phyloP scores from a whole-genome alignment of 2,797 vertebrate species.

The Aulostomus chinensis region DNA sequence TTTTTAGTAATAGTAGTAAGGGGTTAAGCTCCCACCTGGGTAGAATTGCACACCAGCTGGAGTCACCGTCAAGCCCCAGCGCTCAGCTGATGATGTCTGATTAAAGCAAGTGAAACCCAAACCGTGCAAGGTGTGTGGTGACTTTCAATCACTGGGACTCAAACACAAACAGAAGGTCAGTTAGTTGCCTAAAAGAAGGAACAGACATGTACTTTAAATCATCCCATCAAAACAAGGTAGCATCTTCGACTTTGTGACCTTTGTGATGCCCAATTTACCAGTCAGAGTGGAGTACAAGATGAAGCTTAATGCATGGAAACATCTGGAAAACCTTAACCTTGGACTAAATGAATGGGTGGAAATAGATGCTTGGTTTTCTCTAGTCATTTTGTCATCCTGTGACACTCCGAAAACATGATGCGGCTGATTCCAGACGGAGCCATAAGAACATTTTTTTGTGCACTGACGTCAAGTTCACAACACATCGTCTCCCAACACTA shows the following conservation, averaged over 20 bases:
- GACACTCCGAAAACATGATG: slow-evolving; percentile 29
- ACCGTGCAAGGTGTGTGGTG: slow-evolving; percentile 49
- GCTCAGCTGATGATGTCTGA: slow-evolving; percentile 48
- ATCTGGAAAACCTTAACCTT: slow-evolving; percentile 69
- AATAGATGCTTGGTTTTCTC: slow-evolving; percentile 21
- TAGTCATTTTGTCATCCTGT: slow-evolving; percentile 39
- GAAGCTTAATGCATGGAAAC: slow-evolving; percentile 34
- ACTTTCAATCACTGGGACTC: slow-evolving; percentile 31
- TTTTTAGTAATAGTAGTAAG: neutral
- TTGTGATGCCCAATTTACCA: slow-evolving; percentile 17
- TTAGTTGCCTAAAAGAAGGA: neutral
- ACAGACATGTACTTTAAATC: slow-evolving; percentile 31
- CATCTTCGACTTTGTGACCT: slow-evolving; percentile 55
- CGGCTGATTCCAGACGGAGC: slow-evolving; percentile 8
- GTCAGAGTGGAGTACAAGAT: slow-evolving; percentile 30
- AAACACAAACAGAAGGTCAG: slow-evolving; percentile 10
- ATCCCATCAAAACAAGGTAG: slow-evolving; percentile 17
- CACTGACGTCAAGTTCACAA: slow-evolving; percentile 17
- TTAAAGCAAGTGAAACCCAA: slow-evolving; percentile 55
- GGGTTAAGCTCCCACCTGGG: slow-evolving; percentile 23
- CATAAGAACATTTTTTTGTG: slow-evolving; percentile 24
- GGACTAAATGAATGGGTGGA: slow-evolving; percentile 52
- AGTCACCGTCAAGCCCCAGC: slow-evolving; percentile 23
- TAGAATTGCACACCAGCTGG: slow-evolving; percentile 11
- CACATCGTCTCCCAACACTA: slow-evolving; percentile 2